phyloP scores from a whole-genome alignment of 2,888 invertebrate genomes.

The Plebejus melissa region DNA sequence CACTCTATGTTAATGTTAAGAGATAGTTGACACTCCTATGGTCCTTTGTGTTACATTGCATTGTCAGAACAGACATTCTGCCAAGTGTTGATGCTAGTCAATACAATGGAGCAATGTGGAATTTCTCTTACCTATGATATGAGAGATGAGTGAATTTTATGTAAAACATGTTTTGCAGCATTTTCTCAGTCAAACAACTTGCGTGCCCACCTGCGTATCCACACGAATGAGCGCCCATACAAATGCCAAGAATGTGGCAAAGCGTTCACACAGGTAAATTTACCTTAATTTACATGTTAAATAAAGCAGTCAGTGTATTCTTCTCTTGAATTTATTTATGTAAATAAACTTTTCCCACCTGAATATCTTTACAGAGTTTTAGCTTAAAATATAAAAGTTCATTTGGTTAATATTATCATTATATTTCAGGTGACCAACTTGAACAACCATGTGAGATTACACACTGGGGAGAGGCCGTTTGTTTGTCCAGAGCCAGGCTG shows the following conservation, averaged over 20 bases:
- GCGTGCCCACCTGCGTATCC: constrained; percentile 73
- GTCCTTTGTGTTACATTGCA: too few species aligned
- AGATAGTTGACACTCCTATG: too few species aligned
- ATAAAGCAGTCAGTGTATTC: too few species aligned
- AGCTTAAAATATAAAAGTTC: not conserved
- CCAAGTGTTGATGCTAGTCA: too few species aligned
- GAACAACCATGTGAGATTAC: constrained; percentile 73
- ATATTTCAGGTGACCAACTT: constrained; percentile 67
- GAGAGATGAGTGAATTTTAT: not conserved
- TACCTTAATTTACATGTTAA: not conserved
- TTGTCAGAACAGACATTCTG: too few species aligned
- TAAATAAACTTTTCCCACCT: not conserved
- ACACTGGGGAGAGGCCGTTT: constrained; percentile 73
- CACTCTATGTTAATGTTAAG: too few species aligned
- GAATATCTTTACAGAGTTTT: not conserved
- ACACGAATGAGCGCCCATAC: constrained; percentile 74
- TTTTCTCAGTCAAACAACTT: constrained; percentile 75
- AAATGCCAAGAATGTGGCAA: constrained; percentile 74
- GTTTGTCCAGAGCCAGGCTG: constrained; percentile 73
- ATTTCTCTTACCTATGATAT: not conserved
- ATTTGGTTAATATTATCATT: not conserved
- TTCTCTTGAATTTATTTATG: too few species aligned
- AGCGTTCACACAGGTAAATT: constrained; percentile 72
- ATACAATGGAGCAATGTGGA: not conserved
- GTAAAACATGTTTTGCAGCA: constrained; percentile 47